These are phyloP conservation scores for Drosophila subquinaria DNA, from an alignment of 2,888 invertebrate species.

Conservation along the genomic window DNA sequence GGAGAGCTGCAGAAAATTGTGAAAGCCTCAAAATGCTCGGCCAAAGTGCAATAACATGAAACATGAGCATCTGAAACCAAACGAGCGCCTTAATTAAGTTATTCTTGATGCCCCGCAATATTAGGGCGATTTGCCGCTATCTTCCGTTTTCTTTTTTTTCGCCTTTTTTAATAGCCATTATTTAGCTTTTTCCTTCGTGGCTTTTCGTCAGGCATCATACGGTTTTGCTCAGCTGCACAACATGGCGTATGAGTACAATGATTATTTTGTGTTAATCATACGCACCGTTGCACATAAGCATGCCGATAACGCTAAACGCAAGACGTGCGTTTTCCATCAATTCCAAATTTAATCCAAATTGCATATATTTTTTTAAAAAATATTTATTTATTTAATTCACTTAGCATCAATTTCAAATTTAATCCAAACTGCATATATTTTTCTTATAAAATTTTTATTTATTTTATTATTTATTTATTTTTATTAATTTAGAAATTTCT, in stretches of 20 bases:
- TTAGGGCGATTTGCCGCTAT: neutral
- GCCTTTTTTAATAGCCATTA: constrained; percentile 5
- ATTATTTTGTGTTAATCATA: constrained; percentile 74
- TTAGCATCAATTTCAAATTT: neutral
- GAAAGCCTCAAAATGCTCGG: constrained; percentile 54
- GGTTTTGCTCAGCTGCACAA: constrained; percentile 16
- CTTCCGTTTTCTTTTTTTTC: neutral
- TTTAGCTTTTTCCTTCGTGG: constrained; percentile 13
- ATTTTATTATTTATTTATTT: too few species aligned
- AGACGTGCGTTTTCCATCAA: neutral
- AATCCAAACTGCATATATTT: neutral
- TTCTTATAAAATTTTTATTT: too few species aligned
- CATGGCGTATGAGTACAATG: constrained; percentile 53
- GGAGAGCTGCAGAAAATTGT: constrained; percentile 38
- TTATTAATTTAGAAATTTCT: too few species aligned
- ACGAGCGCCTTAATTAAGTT: constrained; percentile 66
- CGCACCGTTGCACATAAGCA: constrained; percentile 62
- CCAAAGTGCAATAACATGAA: constrained; percentile 27
- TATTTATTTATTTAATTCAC: too few species aligned
- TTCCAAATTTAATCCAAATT: neutral
- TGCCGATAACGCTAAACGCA: neutral
- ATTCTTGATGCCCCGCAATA: constrained; percentile 22
- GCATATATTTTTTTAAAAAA: too few species aligned
- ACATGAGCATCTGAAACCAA: constrained; percentile 43
- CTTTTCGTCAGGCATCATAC: constrained; percentile 6